These are phyloP conservation scores for Nycticebus coucang DNA, from an alignment of 2,113 vertebrate species.

Conservation along the genomic window DNA sequence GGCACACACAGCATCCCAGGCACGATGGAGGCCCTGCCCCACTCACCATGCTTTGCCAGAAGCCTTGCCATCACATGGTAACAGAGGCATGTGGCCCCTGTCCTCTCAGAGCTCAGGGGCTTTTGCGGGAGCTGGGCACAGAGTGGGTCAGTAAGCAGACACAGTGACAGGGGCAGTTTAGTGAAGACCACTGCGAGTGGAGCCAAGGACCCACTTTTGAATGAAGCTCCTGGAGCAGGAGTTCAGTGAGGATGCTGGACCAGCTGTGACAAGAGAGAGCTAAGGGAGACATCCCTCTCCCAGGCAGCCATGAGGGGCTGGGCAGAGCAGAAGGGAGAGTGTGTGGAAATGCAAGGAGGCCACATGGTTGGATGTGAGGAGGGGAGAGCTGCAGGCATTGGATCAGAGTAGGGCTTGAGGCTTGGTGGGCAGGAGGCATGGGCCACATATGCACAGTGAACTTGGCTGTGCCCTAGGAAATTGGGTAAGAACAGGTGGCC, in stretches of 20 bases:
- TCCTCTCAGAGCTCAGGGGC: neutral
- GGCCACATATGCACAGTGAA: fast-evolving
- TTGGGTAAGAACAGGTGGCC: too few species aligned
- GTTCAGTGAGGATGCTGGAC: too few species aligned
- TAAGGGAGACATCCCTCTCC: too few species aligned
- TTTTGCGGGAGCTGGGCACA: neutral
- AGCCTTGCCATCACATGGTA: neutral
- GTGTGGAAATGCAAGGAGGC: fast-evolving
- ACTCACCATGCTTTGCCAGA: too few species aligned
- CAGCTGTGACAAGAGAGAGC: too few species aligned
- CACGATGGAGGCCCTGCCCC: fast-evolving
- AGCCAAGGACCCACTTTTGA: neutral
- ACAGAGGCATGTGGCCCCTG: fast-evolving
- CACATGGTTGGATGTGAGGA: fast-evolving
- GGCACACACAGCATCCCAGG: neutral
- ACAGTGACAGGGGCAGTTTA: neutral
- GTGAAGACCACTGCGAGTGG: fast-evolving
- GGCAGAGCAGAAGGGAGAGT: too few species aligned
- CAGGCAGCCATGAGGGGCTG: neutral
- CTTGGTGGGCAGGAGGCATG: neutral
- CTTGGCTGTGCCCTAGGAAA: neutral
- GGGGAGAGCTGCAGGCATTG: neutral
- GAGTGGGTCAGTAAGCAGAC: fast-evolving
- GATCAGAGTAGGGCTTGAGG: too few species aligned
- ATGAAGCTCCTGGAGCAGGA: too few species aligned